Evolutionary conservation across 2,888 invertebrate species (phyloP), one percentile per base, ranked within the genome.

Genomic region (Platycnemis pennipes): DNA sequence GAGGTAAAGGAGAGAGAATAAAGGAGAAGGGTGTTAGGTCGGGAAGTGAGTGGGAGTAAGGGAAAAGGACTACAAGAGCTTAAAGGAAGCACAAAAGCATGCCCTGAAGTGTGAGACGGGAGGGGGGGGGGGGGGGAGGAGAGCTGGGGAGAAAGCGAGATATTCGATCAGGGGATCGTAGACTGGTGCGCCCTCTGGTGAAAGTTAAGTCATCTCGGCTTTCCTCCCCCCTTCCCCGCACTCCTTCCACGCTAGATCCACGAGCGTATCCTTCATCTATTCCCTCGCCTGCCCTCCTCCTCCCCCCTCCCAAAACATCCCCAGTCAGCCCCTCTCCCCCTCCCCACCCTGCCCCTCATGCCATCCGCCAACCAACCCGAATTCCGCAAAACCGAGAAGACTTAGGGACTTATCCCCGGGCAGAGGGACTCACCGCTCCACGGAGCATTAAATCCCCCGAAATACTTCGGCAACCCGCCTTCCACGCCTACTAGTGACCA

Each of bases 121-220:
- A 77, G 77, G 26, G 69, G 26, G 69, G 26, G 46, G 26, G 46
- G 19, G 46, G 45, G 22, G 3, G 22, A 0, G 26, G 44, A 86
- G 42, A 86, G 44, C 4, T 22, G 22, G n/a, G 46, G 77, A 77
- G 77, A 87, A 42, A 13, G n/a, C n/a, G 45, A 45, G 42, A 46
- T 87, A 87, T 77, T 77, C 77, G 77, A 77, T 77, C n/a, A 77
- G n/a, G 77, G 77, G 77, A 77, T n/a, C 77, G 77, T 45, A 31
- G 22, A 87, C 46, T 45, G 16, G 26, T 87, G 13, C 45, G 26
- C 87, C 45, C n/a, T 45, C 45, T 77, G 77, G 77, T 77, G 77
- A 77, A 77, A 77, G 77, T 77, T 77, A 77, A 77, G 77, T 16
- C 77, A 77, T 46, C 87, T 7, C 44, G 26, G 19, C 44, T n/a